Conservation (phyloP, 2,888 invertebrate genomes). For the Odontomyia ornata region DNA sequence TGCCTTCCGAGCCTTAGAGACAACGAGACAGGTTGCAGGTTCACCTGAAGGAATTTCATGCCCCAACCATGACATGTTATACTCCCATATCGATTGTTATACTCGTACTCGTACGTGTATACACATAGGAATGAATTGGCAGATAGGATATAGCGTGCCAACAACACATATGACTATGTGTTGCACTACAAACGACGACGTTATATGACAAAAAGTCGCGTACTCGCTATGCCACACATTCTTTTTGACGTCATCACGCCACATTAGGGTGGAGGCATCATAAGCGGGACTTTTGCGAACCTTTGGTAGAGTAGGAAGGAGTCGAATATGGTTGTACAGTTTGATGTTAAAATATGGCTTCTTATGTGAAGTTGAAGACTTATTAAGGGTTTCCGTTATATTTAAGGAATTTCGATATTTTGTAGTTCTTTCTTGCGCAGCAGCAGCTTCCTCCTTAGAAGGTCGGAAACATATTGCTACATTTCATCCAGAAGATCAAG, state of each 20-base stretch:
- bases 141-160: conserved; percentile 13
- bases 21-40: conserved; percentile 35
- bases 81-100: neutral
- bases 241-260: conserved; percentile 33
- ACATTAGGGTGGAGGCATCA: conserved; percentile 39
- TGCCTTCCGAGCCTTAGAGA: neutral
- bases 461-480: too few species aligned
- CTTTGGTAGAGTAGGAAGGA: too few species aligned
- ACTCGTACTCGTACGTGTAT: neutral
- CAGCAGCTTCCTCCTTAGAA: too few species aligned
- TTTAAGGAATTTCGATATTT: too few species aligned
- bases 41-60: conserved; percentile 29
- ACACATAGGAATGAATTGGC: neutral
- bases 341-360: neutral
- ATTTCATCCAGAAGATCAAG: too few species aligned
- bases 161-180: neutral
- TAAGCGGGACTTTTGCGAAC: neutral
- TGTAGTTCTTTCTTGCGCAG: too few species aligned
- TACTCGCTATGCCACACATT: conserved; percentile 42
- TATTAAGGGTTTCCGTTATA: neutral
- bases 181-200: conserved; percentile 27
- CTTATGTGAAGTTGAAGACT: neutral
- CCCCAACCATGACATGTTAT: neutral
- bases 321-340: neutral
- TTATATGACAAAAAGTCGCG: conserved; percentile 29